Conservation (phyloP, 2,888 invertebrate species). For the Macroteleia sp. region DNA sequence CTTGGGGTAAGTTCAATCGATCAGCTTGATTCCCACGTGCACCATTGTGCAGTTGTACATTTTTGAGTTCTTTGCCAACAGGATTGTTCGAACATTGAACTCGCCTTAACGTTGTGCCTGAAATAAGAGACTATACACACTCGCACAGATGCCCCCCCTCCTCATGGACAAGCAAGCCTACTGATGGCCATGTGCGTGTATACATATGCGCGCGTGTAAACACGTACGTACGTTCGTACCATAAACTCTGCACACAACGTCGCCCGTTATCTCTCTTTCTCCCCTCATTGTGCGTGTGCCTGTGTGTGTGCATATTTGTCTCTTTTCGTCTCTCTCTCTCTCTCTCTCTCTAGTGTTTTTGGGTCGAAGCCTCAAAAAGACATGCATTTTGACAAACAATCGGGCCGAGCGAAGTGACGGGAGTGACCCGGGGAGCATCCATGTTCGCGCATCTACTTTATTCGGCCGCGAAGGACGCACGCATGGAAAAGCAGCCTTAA, state of each 20-base stretch:
- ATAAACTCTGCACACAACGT: constrained; percentile 28
- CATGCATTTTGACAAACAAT: constrained; percentile 57
- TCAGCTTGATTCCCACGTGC: constrained; percentile 10
- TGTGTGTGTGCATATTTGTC: no score
- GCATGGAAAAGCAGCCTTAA: constrained; percentile 50
- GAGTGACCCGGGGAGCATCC: constrained; percentile 55
- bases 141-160: not conserved
- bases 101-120: constrained; percentile 37
- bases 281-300: no score
- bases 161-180: constrained; percentile 4
- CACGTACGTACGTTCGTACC: constrained; percentile 43
- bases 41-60: constrained; percentile 10
- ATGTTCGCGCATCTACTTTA: constrained; percentile 50
- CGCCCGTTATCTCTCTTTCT: constrained; percentile 39
- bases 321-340: no score
- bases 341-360: constrained; percentile 45
- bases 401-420: constrained; percentile 31
- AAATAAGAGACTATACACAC: constrained; percentile 33
- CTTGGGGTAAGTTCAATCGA: constrained; percentile 31
- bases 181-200: constrained; percentile 44
- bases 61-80: constrained; percentile 17
- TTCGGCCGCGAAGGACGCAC: constrained; percentile 44
- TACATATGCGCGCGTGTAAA: constrained; percentile 40
- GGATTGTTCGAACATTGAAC: constrained; percentile 34
- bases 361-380: constrained; percentile 40